phyloP scores from a whole-genome alignment of 2,113 vertebrate genomes.

The Ia io region DNA sequence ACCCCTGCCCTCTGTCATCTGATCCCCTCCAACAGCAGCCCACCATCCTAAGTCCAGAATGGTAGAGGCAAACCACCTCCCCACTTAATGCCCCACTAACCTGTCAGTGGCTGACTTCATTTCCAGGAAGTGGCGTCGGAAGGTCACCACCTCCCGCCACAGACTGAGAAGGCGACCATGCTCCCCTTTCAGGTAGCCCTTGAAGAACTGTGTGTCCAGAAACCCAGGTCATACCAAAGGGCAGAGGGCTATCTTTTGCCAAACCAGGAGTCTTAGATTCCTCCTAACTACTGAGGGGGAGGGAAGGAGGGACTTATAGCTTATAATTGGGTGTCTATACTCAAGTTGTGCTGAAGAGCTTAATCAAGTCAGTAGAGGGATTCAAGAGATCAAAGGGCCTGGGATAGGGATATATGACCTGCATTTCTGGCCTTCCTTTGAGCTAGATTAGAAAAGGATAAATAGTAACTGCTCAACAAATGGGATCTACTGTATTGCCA shows the following conservation, averaged over 20 bases:
- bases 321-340: not conserved
- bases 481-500: not conserved
- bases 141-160: constrained; percentile 88
- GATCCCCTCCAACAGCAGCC: not conserved
- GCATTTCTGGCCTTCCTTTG: not conserved
- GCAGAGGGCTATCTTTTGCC: constrained; percentile 16
- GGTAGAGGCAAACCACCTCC: not conserved
- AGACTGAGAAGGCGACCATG: constrained; percentile 83
- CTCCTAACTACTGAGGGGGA: not conserved
- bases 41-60: not conserved
- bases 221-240: constrained; percentile 61
- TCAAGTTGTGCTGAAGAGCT: not conserved
- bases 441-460: constrained; percentile 7
- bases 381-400: not conserved
- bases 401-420: not conserved
- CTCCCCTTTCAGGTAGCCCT: constrained; percentile 81
- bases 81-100: constrained; percentile 77
- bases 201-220: constrained; percentile 80
- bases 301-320: not conserved
- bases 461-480: not conserved
- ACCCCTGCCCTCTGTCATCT: not conserved
- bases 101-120: constrained; percentile 92
- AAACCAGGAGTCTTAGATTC: constrained; percentile 29
- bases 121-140: constrained; percentile 86
- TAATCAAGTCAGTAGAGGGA: constrained; percentile 5